phyloP scores from a whole-genome alignment of 2,888 invertebrate genomes.

The Omphaloscelis lunosa region DNA sequence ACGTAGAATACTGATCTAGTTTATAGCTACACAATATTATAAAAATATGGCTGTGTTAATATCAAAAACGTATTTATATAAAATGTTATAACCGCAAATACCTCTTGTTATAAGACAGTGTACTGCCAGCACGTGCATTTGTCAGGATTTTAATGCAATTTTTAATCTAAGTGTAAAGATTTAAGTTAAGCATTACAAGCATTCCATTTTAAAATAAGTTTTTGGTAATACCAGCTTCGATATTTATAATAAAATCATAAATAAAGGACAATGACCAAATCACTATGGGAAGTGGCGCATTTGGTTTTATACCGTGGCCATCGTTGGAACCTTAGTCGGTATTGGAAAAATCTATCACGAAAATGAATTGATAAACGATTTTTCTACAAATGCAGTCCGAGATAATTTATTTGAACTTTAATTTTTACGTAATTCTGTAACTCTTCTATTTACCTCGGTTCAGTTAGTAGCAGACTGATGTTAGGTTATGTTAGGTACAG shows the following conservation, averaged over 20 bases:
- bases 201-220: slow-evolving; percentile 69
- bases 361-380: no score
- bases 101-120: slow-evolving; percentile 88
- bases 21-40: slow-evolving; percentile 72
- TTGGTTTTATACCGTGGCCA: no score
- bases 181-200: slow-evolving; percentile 63
- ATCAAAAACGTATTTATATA: slow-evolving; percentile 88
- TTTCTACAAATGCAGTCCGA: no score
- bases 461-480: no score
- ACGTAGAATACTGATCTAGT: slow-evolving; percentile 72
- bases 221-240: slow-evolving; percentile 66
- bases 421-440: no score
- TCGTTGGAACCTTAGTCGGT: no score
- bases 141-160: slow-evolving; percentile 66
- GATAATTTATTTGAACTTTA: no score
- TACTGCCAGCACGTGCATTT: slow-evolving; percentile 80
- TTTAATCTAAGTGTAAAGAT: slow-evolving; percentile 58
- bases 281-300: no score
- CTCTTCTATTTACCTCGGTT: no score
- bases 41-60: slow-evolving; percentile 89
- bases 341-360: no score
- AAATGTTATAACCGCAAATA: slow-evolving; percentile 86
- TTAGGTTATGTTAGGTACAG: no score
- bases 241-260: slow-evolving; percentile 58
- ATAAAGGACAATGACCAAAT: slow-evolving; percentile 24